A percentile compares a stretch with the other conserved stretches of the same genome.
Evolutionary conservation across 64 coral and sea anemone species (phyloP).

Genomic region (Porites australiensis): DNA sequence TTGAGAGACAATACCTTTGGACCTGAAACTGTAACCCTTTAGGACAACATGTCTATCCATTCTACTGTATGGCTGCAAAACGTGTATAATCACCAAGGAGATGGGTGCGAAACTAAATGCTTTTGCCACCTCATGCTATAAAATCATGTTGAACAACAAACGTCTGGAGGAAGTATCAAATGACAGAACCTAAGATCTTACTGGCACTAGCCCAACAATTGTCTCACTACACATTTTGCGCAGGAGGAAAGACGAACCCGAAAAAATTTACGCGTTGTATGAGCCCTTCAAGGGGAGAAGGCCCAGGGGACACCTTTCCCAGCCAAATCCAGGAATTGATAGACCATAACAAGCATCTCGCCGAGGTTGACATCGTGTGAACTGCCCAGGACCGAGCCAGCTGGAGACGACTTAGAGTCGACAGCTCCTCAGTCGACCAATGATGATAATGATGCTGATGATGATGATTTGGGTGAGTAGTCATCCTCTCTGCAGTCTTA

Average conservation of each 20-base stretch:
- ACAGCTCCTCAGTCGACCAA: too few species aligned
- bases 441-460: too few species aligned
- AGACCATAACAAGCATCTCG: too few species aligned
- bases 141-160: not conserved
- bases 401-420: too few species aligned
- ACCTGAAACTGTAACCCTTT: not conserved
- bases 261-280: not conserved
- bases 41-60: not conserved
- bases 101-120: not conserved
- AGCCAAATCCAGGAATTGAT: too few species aligned
- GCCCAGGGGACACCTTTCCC: too few species aligned
- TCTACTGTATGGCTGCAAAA: not conserved
- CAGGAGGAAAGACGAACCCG: not conserved
- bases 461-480: too few species aligned
- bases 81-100: constrained; percentile 8
- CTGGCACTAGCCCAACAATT: not conserved
- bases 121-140: not conserved
- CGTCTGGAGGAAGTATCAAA: not conserved
- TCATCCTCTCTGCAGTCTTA: too few species aligned
- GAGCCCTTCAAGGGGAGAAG: too few species aligned
- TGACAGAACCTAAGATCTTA: not conserved
- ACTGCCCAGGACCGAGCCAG: too few species aligned
- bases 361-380: too few species aligned
- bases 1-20: not conserved
- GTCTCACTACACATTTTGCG: not conserved